Percentiles rank a stretch among this genome's conserved stretches.
Conservation (phyloP, 2,113 vertebrate genomes). For the Oncorhynchus gorbuscha region DNA sequence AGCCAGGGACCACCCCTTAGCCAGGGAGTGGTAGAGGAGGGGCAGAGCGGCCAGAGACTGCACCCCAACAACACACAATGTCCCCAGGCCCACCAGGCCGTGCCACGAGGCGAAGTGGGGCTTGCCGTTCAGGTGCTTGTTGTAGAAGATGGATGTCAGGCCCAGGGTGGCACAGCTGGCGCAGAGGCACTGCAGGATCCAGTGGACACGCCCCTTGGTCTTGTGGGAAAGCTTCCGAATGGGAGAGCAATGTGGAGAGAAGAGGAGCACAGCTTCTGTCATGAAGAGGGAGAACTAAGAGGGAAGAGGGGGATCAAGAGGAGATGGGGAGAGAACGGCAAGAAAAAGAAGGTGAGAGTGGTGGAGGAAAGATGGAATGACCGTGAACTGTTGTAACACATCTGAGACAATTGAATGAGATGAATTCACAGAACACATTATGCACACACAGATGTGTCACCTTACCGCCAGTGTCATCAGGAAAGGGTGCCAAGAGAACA, state of each 20-base stretch:
- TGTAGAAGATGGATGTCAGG: constrained; percentile 79
- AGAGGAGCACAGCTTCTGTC: constrained; percentile 91
- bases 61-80: constrained; percentile 72
- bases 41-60: constrained; percentile 81
- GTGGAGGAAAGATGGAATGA: not conserved
- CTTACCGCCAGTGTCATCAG: constrained; percentile 94
- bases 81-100: constrained; percentile 80
- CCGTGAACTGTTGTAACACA: not conserved
- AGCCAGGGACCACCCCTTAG: constrained; percentile 87
- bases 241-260: constrained; percentile 86
- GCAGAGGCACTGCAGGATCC: constrained; percentile 86
- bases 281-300: constrained; percentile 90
- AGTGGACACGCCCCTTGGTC: constrained; percentile 83
- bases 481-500: constrained; percentile 96
- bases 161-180: constrained; percentile 80
- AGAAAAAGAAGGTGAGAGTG: not conserved
- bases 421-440: not conserved
- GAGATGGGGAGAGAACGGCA: not conserved
- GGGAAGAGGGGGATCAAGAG: constrained; percentile 22
- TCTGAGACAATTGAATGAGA: not conserved
- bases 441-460: constrained; percentile 27
- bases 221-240: constrained; percentile 81
- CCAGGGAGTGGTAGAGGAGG: constrained; percentile 85
- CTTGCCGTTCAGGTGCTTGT: constrained; percentile 87
- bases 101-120: constrained; percentile 90